These are phyloP conservation scores for Brachionus rotundiformis DNA, from an alignment of 1,140 invertebrate species.

Conservation along the genomic window DNA sequence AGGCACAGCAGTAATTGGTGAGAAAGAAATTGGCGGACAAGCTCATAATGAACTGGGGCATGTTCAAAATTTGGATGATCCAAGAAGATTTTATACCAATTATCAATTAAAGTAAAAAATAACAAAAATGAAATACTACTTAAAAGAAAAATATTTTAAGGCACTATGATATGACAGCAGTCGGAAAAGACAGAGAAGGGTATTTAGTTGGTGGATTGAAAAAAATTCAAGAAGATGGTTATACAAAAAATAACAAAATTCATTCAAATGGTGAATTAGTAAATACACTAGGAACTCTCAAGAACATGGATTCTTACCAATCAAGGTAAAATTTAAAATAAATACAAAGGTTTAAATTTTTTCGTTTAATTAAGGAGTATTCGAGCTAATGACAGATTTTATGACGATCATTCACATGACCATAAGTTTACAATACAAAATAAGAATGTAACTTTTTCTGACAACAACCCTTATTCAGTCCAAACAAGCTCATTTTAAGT, in stretches of 20 bases:
- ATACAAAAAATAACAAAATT: constrained; percentile 24
- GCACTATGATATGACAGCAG: constrained; percentile 45
- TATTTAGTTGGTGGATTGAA: constrained; percentile 10
- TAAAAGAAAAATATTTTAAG: no score
- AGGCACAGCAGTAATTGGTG: background rate
- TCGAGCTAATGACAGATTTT: constrained; percentile 17
- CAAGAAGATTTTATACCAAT: constrained; percentile 16
- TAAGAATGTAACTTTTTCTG: constrained; percentile 2
- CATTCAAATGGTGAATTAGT: constrained; percentile 9
- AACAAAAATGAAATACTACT: no score
- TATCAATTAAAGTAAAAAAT: constrained; percentile 32
- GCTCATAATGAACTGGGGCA: background rate
- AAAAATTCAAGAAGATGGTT: constrained; percentile 9
- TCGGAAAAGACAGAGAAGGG: constrained; percentile 8
- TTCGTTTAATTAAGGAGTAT: constrained; percentile 12
- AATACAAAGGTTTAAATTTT: background rate
- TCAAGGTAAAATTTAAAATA: background rate
- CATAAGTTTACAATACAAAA: constrained; percentile 16
- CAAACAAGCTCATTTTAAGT: constrained; percentile 19
- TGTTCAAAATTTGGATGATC: constrained; percentile 29
- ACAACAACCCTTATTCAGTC: constrained; percentile 11
- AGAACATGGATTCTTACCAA: constrained; percentile 22
- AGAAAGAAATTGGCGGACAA: constrained; percentile 16
- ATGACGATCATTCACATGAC: constrained; percentile 36
- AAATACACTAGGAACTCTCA: background rate